Base-by-base conservation (phyloP, 2,113 vertebrate genomes). In the Dasyprocta punctata region DNA sequence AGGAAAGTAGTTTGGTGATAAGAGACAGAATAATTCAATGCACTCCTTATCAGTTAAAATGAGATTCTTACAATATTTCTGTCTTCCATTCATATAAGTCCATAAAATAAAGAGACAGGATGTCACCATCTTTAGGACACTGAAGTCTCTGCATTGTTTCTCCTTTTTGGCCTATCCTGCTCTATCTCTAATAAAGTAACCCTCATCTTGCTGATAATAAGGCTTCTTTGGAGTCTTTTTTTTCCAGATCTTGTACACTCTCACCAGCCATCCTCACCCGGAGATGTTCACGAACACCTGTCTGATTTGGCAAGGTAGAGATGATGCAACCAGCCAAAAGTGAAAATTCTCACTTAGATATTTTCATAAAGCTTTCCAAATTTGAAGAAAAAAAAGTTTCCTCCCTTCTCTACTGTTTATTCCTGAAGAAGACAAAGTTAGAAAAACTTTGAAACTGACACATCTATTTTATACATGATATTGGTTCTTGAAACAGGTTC, bases 91-190 rank as follows among this genome's bases (percentile, higher is more conserved):
- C 84, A 73, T n/a, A 28, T 16, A 82, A 95, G 9, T 9, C 28
- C 5, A 61, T 24, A 90, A 61, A 73, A 19, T n/a, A 9, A 89
- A 75, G 30, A 73, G 3, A 20, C 8, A 58, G 33, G 12, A 38
- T 89, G 4, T 38, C 0, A 28, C 0, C 9, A 22, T 83, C 4
- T 1, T 67, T 36, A 10, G 9, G 1, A 44, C 0, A 11, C n/a
- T 63, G 13, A 44, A 0, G 20, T 47, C 13, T 87, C 60, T 67
- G 3, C 7, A 81, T 38, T 82, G 7, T 82, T 49, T 20, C 63
- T 47, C 28, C 5, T 85, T 75, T 94, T 24, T 69, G 19, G 9
- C 26, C 58, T 30, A 24, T 26, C 30, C 22, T 78, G 3, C 36
- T 77, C 9, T 56, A 28, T 67, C 7, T 87, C 75, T 9, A 47